Base-by-base conservation (phyloP, 1,140 invertebrate genomes). In the Drosophila asahinai region DNA sequence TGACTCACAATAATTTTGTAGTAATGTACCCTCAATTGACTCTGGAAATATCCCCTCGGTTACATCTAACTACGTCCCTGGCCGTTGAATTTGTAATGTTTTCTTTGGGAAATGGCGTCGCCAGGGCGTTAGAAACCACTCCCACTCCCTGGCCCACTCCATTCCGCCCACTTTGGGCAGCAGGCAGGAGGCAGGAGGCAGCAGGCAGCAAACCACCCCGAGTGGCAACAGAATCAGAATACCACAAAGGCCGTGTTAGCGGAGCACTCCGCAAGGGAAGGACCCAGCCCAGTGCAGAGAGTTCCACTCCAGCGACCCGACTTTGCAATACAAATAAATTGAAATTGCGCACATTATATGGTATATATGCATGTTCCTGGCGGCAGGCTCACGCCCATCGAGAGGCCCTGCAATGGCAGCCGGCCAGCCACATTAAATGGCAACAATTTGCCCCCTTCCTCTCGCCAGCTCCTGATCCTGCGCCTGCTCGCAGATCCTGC, bases 291-390 rank as follows among this genome's bases (percentile, higher is more conserved):
- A 40, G 11, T 5, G 14, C 43, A 27, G 43, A 6, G 12, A 38
- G 48, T 45, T 47, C 55, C 63, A 61, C 63, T 75, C 67, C 36
- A 49, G 42, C 55, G 49, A 42, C 48, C 54, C 76, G 79, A 80
- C 76, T 86, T 77, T 74, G 67, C 55, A 77, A 71, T 66, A 83
- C 84, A 89, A 89, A 90, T 90, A 86, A 82, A 77, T 81, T 81
- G 81, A 67, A 87, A 83, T 81, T 87, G 73, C 52, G 58, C 52
- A 81, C 84, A 81, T 72, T 66, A 83, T 73, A 59, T 55, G 52
- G 52, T 55, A 22, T 55, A 40, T 55, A 55, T 73, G 27, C 27
- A 59, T 49, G 45, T 51, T 73, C 67, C 70, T 38, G 54, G 45
- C 4, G 27, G 38, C 67, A 72, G 33, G 55, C 54, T 61, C 68